These are phyloP conservation scores for Tyrophagus putrescentiae DNA, from an alignment of 1,140 invertebrate species.

Conservation along the genomic window DNA sequence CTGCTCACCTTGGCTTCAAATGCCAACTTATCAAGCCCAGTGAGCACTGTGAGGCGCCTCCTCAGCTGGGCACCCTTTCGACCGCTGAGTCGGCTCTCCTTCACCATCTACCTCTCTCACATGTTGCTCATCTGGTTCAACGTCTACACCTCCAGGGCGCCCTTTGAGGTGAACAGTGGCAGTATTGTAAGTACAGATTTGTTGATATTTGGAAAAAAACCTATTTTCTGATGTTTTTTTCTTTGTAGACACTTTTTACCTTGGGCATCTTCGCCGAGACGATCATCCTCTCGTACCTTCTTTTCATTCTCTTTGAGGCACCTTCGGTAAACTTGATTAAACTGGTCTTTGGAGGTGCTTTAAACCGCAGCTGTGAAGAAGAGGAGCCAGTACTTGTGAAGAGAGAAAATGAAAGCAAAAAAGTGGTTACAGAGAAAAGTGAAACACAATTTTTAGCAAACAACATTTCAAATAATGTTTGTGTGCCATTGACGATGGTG, in stretches of 20 bases:
- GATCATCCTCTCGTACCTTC: background rate
- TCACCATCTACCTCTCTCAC: constrained; percentile 2
- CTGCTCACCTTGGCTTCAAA: background rate
- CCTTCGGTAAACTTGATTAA: constrained; percentile 5
- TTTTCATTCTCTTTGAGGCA: background rate
- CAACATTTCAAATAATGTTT: no score
- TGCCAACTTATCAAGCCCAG: background rate
- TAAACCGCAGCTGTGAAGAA: no score
- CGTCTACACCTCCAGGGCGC: background rate
- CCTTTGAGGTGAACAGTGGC: background rate
- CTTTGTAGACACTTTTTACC: background rate
- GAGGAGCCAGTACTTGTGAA: no score
- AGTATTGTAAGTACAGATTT: background rate
- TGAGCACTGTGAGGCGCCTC: background rate
- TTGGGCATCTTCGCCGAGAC: background rate
- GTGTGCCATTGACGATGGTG: no score
- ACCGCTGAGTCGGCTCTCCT: background rate
- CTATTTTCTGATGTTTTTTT: background rate
- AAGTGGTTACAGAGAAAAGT: no score
- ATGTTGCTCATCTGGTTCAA: constrained; percentile 1
- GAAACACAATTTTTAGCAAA: no score
- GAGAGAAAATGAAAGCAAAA: no score
- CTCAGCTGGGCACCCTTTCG: background rate
- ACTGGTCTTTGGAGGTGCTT: no score
- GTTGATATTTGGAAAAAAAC: background rate